Conservation (phyloP, 2,888 invertebrate genomes). For the Chrysolina americana region DNA sequence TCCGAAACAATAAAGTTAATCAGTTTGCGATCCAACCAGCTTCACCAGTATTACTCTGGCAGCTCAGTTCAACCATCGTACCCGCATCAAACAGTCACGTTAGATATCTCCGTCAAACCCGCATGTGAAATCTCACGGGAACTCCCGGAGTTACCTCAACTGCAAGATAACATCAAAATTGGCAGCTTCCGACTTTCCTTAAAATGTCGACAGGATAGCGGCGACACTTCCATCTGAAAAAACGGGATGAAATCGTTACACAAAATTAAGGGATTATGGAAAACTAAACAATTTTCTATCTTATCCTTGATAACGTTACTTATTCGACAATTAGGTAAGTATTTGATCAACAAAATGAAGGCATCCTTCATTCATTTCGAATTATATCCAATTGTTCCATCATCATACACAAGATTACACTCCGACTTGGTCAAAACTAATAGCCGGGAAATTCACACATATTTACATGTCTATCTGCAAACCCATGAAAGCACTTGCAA, state of each 20-base stretch:
- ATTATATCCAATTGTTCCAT: no score
- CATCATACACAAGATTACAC: no score
- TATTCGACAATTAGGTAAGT: no score
- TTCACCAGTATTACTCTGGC: slow-evolving; percentile 8
- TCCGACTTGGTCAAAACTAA: no score
- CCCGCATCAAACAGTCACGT: slow-evolving; percentile 15
- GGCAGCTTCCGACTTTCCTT: not conserved
- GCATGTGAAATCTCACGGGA: slow-evolving; percentile 15
- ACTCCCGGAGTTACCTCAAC: not conserved
- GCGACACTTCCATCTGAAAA: not conserved
- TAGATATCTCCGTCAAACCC: slow-evolving; percentile 17
- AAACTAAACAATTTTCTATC: not conserved
- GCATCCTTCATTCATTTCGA: no score
- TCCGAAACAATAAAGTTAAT: slow-evolving; percentile 19
- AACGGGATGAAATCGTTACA: no score
- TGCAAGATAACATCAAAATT: slow-evolving; percentile 8
- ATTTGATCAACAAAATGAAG: no score
- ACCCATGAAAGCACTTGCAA: no score
- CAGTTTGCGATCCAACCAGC: slow-evolving; percentile 17
- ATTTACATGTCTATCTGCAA: no score
- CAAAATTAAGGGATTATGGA: no score
- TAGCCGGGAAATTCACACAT: no score
- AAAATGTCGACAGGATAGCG: not conserved
- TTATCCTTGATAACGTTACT: no score
- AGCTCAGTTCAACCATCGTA: not conserved